phyloP scores from a whole-genome alignment of 2,888 invertebrate species.

The Nymphalis c-album region DNA sequence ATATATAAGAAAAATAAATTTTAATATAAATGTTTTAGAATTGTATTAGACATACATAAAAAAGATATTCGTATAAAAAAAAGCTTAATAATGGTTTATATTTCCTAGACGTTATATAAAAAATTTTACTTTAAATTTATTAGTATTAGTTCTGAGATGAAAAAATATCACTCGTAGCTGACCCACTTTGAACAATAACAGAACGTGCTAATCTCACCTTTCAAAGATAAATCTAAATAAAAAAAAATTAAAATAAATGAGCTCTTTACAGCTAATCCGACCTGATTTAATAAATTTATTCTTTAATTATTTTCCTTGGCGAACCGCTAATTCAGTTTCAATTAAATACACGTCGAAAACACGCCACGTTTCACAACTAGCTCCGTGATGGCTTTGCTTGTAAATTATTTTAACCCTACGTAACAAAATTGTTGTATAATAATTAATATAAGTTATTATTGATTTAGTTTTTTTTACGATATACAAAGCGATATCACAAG shows the following conservation, averaged over 20 bases:
- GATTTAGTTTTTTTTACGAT: not conserved
- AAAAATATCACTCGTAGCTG: not conserved
- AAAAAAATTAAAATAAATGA: not conserved
- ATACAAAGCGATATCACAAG: no score
- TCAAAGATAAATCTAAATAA: not conserved
- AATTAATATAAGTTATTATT: not conserved
- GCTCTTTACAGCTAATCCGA: constrained; percentile 23
- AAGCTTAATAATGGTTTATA: not conserved
- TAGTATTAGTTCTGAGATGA: not conserved
- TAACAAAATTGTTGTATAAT: constrained; percentile 11
- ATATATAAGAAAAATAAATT: no score
- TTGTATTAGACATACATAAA: not conserved
- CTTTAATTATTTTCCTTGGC: constrained; percentile 40
- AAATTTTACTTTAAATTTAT: not conserved
- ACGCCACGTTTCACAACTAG: constrained; percentile 34
- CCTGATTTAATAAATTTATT: constrained; percentile 36
- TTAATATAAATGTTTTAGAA: no score
- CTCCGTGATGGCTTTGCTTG: constrained; percentile 29
- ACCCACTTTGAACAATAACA: constrained; percentile 1
- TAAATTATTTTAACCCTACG: constrained; percentile 25
- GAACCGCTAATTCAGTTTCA: constrained; percentile 45
- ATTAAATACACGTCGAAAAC: constrained; percentile 44
- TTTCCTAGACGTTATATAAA: not conserved
- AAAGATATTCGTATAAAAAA: not conserved
- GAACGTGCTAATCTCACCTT: not conserved